Base-by-base conservation (phyloP, 2,797 vertebrate species). In the Diplodus puntazzo region DNA sequence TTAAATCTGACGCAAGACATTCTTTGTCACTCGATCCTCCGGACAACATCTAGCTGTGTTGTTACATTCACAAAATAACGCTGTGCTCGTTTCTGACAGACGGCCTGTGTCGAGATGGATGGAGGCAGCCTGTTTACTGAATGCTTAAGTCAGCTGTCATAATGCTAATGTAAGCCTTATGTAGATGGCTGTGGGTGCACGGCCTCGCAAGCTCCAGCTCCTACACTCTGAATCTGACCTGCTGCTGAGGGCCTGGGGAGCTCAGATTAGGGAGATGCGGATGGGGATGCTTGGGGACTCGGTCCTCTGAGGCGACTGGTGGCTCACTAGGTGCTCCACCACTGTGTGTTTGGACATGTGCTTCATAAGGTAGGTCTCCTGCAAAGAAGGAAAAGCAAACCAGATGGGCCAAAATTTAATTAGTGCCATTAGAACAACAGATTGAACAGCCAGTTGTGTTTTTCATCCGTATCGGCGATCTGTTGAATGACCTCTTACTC, bases 301-400 rank as follows among this genome's bases (percentile, higher is more conserved):
- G 57, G 96, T 99, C 95, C 98, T 96, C 96, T 98, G 98, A 42
- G 98, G 98, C 0, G 98, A 99, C 93, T 99, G 98, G 84, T 99
- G 97, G 91, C 94, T 98, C 90, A 99, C 97, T 75, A 98, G 96
- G 92, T 99, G 98, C 87, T 99, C 98, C 88, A 99, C 98, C 92
- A 98, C 98, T 0, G 98, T 99, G 92, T 99, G 98, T 95, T 99
- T 99, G 93, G 98, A 98, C 98, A 99, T 99, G 96, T 99, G 98
- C 96, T 99, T 99, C 97, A 99, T 99, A 94, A 99, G 94, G 93
- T 99, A 99, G 81, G 98, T 99, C 95, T 99, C 98, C 98, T 99
- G 90, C 21, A 88, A 84, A 71, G 20, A 77, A 42, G 73, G 0
- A n/a, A 52, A 80, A 71, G 78, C 39, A 88, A 52, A 85, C 8